Evolutionary conservation across 2,113 vertebrate genomes (phyloP).

Genomic region (Salvelinus namaycush): DNA sequence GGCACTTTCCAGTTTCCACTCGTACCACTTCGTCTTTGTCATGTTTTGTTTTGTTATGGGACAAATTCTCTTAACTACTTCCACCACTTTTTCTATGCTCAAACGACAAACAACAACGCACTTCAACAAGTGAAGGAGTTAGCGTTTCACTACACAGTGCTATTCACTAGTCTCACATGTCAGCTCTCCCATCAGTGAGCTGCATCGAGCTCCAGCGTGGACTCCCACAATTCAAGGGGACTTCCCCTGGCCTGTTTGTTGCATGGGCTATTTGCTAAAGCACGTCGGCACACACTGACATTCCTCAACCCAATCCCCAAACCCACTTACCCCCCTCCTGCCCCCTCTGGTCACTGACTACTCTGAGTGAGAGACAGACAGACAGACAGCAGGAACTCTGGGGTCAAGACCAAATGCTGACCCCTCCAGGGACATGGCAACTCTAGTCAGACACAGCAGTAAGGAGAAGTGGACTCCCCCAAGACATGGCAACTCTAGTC

Average conservation of each 20-base stretch:
- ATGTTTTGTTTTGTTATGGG: background rate
- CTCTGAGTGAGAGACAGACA: background rate
- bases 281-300: constrained; percentile 67
- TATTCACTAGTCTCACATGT: too few species aligned
- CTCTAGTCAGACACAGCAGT: constrained; percentile 64
- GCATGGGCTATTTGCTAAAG: constrained; percentile 73
- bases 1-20: too few species aligned
- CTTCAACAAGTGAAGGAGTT: background rate
- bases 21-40: background rate
- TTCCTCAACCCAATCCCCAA: constrained; percentile 69
- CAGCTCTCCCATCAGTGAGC: too few species aligned
- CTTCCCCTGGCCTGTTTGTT: constrained; percentile 44
- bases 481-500: constrained; percentile 9
- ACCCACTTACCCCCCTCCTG: background rate
- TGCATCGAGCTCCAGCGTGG: too few species aligned
- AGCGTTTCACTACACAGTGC: too few species aligned
- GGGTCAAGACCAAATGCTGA: constrained; percentile 45
- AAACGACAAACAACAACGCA: background rate
- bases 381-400: constrained; percentile 49
- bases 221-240: too few species aligned
- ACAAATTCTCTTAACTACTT: background rate
- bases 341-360: background rate
- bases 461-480: constrained; percentile 52
- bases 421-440: constrained; percentile 34
- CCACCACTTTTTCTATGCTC: background rate